phyloP scores from a whole-genome alignment of 2,797 vertebrate species.

The Tolypeutes matacus region DNA sequence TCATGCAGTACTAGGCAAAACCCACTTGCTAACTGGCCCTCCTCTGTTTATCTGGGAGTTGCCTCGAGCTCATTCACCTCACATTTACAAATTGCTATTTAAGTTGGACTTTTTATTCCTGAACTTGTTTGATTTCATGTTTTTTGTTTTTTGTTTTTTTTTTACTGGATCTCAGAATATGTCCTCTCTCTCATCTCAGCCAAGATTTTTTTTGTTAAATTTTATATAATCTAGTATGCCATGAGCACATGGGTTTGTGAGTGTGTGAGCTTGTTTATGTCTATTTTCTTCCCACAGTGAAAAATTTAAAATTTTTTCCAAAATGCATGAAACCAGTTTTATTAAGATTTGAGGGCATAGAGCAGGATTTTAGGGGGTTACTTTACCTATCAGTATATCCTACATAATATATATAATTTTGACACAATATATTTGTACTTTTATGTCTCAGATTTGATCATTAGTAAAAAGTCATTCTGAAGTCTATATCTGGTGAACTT shows the following conservation, averaged over 20 bases:
- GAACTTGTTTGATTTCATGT: neutral
- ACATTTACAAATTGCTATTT: neutral
- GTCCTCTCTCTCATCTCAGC: neutral
- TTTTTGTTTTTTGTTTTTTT: too few species aligned
- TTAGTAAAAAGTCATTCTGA: neutral
- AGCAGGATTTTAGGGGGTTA: neutral
- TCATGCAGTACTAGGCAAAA: neutral
- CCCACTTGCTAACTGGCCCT: neutral
- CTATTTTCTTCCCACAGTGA: neutral
- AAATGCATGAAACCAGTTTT: slow-evolving; percentile 17
- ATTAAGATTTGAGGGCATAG: neutral
- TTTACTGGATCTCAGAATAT: neutral
- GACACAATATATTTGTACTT: neutral
- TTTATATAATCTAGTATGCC: neutral
- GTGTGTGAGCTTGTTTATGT: neutral
- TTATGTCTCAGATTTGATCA: neutral
- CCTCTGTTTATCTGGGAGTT: neutral
- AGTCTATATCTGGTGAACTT: neutral
- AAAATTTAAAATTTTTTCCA: neutral
- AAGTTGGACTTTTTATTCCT: neutral
- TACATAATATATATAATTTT: neutral
- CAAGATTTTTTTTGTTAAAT: neutral
- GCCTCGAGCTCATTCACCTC: neutral
- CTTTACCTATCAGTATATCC: neutral
- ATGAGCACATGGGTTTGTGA: neutral